Evolutionary conservation across 2,113 vertebrate genomes (phyloP), one percentile per base, ranked within the genome.

Genomic region (Carlito syrichta): DNA sequence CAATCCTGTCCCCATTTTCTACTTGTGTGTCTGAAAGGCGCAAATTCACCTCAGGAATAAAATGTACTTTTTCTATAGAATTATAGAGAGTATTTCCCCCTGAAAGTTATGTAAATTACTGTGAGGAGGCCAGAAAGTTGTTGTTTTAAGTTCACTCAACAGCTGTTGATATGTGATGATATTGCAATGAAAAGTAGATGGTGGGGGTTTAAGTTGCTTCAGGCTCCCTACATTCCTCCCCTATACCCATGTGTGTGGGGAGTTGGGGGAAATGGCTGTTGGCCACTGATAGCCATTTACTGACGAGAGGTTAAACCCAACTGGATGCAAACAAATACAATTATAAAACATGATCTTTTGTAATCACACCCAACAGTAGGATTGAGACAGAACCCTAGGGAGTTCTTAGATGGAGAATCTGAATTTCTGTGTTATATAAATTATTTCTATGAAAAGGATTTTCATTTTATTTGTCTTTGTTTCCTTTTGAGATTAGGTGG

Each of bases 401-500:
- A 27, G 63, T 62, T 69, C 6, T 84, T 89, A 83, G 35, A 17
- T 77, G 35, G 38, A 78, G 40, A 96, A 76, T 95, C 54, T 87
- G 14, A n/a, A 91, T 82, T 88, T 11, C 63, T 74, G 0, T 71
- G 50, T 82, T 83, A 63, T 50, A 3, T 62, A 77, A 94, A 82
- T 93, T 58, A 74, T 77, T 78, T 11, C 12, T 50, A 0, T 82
- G 56, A 83, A 56, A 89, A 66, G n/a, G 11, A n/a, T 3, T 82
- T 93, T 90, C 22, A 20, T 95, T 91, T 71, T 60, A 38, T 43
- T 91, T 86, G 90, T 43, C 6, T 91, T 95, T 17, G 23, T 96
- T 97, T 93, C n/a, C 17, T 92, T 84, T 95, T 94, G 60, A 78
- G 22, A 89, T 91, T 54, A 93, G 30, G 68, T 6, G 71, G 48